Evolutionary conservation across 2,797 vertebrate species (phyloP).

Genomic region (Hyperoplus lanceolatus): DNA sequence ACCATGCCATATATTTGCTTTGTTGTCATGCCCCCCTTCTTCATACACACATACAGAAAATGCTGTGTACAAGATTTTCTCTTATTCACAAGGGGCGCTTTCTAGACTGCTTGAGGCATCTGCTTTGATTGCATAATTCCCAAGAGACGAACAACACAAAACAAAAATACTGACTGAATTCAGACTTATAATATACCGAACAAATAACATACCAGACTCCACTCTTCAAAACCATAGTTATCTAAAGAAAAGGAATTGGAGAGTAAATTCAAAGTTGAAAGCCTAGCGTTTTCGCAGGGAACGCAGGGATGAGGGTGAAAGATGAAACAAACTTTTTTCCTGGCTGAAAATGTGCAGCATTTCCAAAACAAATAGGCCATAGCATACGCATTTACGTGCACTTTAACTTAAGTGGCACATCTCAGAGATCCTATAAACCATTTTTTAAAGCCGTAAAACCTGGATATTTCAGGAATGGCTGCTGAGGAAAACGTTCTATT

Average conservation of each 20-base stretch:
- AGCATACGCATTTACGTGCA: conserved; percentile 65
- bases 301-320: conserved; percentile 72
- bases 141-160: conserved; percentile 84
- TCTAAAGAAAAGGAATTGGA: conserved; percentile 84
- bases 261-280: conserved; percentile 86
- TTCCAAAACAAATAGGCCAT: conserved; percentile 79
- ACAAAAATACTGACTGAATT: conserved; percentile 88
- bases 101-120: conserved; percentile 87
- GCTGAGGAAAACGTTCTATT: conserved; percentile 67
- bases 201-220: conserved; percentile 85
- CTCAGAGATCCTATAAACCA: conserved; percentile 54
- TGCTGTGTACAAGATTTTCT: conserved; percentile 87
- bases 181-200: conserved; percentile 87
- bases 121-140: conserved; percentile 87
- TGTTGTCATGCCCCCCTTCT: conserved; percentile 82
- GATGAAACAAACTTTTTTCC: conserved; percentile 78
- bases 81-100: conserved; percentile 86
- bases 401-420: conserved; percentile 72
- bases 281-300: conserved; percentile 76
- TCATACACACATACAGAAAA: conserved; percentile 84
- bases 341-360: conserved; percentile 71
- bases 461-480: conserved; percentile 58
- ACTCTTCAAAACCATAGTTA: conserved; percentile 84
- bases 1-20: conserved; percentile 86
- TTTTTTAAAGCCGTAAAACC: conserved; percentile 47